These are phyloP conservation scores for Helostoma temminkii DNA, from an alignment of 2,797 vertebrate genomes.

Conservation along the genomic window DNA sequence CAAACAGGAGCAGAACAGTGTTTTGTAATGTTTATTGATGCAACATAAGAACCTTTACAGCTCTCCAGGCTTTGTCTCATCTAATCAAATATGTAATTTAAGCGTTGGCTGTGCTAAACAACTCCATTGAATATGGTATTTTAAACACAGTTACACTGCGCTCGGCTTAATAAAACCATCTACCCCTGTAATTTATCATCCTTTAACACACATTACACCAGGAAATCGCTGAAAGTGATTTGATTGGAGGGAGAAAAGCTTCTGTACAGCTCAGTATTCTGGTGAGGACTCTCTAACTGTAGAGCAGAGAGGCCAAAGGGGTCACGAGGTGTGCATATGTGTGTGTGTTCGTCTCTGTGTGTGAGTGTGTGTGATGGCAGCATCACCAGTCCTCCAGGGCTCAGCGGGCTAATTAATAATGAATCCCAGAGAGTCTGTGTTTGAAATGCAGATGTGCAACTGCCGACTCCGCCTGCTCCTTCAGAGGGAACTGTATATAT, in stretches of 20 bases:
- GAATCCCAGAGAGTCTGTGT: conserved; percentile 97
- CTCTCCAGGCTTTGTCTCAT: conserved; percentile 22
- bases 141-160: conserved; percentile 45
- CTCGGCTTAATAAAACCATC: conserved; percentile 53
- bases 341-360: conserved; percentile 29
- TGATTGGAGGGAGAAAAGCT: conserved; percentile 48
- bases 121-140: conserved; percentile 35
- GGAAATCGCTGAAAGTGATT: conserved; percentile 41
- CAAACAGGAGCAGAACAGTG: conserved; percentile 37
- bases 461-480: conserved; percentile 92
- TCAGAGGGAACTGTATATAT: conserved; percentile 84
- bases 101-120: conserved; percentile 28
- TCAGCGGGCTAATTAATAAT: conserved; percentile 99
- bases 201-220: conserved; percentile 58
- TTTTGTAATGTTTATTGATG: conserved; percentile 59
- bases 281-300: conserved; percentile 69
- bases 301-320: conserved; percentile 66
- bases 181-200: conserved; percentile 68
- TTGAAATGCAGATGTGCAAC: conserved; percentile 99
- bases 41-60: conserved; percentile 21
- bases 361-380: conserved; percentile 65
- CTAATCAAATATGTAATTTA: conserved; percentile 32
- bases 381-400: conserved; percentile 95
- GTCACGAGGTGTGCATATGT: conserved; percentile 61
- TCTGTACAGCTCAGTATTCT: conserved; percentile 67